Base-by-base conservation (phyloP, 2,113 vertebrate genomes). In the Paraplagusia blochii region DNA sequence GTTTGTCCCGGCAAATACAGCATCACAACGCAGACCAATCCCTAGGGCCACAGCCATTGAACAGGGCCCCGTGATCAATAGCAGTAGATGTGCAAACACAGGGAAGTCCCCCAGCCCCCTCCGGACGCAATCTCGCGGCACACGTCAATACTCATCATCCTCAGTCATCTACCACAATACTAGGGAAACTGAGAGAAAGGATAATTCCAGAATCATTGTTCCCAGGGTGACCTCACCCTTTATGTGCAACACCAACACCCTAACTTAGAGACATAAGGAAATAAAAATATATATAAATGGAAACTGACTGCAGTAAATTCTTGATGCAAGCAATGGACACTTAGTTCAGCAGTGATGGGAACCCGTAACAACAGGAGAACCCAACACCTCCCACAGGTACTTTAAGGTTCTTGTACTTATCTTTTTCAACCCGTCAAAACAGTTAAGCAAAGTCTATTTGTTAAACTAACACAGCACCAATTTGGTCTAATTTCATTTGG, bases 141-240 rank as follows among this genome's bases (percentile, higher is more conserved):
- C 51, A 68, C 39, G 68, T 86, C 88, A 81, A 88, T 88, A 84
- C 71, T 83, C 86, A 86, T 87, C 87, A 77, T 80, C 83, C 85
- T 87, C 83, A 80, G 79, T 72, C 81, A 83, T 76, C 77, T 67
- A 70, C 52, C 34, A 7, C 59, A 49, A 56, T 40, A 40, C 66
- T 66, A 53, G 74, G 74, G 63, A 75, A 80, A 81, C 69, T 54
- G 77, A 81, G 82, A 69, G 16, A 59, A 70, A 58, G 68, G 53
- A n/a, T n/a, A n/a, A n/a, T n/a, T n/a, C n/a, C 53, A 49, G 63
- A 29, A 76, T 66, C 46, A 15, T 17, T 36, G 71, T 62, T 79
- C 35, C 50, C 72, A 69, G 53, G 56, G 69, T 66, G 77, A 84
- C 53, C 67, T 57, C 53, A 66, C 58, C 59, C 44, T 18, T 17